These are phyloP conservation scores for Sebastes dallii DNA, from an alignment of 2,797 vertebrate species.

Conservation along the genomic window DNA sequence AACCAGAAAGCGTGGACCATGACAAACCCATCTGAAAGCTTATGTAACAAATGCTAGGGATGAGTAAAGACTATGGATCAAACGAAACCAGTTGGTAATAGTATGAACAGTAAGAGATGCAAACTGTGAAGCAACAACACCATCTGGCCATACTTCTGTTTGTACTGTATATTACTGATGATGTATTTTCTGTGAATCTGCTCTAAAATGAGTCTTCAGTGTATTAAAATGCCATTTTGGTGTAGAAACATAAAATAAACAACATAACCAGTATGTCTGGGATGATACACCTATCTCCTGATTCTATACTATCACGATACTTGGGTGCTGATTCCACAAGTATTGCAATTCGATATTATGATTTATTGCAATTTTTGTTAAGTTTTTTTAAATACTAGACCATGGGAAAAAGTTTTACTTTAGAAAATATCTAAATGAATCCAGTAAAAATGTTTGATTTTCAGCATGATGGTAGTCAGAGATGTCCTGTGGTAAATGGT, in stretches of 20 bases:
- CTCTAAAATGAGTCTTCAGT: neutral
- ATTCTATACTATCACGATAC: no score
- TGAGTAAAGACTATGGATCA: constrained; percentile 32
- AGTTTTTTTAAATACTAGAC: no score
- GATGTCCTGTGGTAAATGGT: neutral
- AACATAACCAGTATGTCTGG: no score
- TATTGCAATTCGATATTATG: no score
- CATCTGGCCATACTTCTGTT: constrained; percentile 46
- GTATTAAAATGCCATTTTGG: neutral
- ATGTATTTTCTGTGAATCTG: constrained; percentile 1
- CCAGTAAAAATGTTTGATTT: no score
- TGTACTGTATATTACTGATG: constrained; percentile 10
- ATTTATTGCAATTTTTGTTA: no score
- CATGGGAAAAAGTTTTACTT: no score
- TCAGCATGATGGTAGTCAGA: no score
- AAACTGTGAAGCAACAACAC: constrained; percentile 42
- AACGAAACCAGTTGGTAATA: constrained; percentile 31
- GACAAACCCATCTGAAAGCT: constrained; percentile 27
- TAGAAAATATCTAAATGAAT: no score
- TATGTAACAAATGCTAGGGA: constrained; percentile 9
- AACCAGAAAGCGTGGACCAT: neutral
- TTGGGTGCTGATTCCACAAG: no score
- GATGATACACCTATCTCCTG: no score
- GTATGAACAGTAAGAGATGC: constrained; percentile 31
- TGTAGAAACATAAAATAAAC: neutral